Base-by-base conservation (phyloP, 2,888 invertebrate species). In the Andrena hattorfiana region DNA sequence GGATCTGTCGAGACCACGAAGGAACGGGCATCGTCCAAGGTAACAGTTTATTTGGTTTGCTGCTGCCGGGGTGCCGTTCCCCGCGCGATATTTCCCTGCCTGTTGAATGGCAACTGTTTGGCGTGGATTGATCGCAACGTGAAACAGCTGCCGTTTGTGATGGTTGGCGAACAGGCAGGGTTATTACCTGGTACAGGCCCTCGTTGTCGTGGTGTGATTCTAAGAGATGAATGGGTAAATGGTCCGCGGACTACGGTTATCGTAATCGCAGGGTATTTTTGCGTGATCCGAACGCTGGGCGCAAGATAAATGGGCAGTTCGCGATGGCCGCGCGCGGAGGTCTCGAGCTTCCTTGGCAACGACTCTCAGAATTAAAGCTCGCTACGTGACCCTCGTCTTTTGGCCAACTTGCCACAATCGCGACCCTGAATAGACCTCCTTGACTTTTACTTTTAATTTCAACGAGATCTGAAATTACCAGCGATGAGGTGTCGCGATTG, bases 1-100 rank as follows among this genome's bases (percentile, higher is more conserved):
- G 71, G 92, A 93, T 78, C 84, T 92, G 35, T 91, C 92, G 26
- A 87, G 88, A 32, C 81, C 82, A 8, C 67, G 87, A 3, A 82
- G 67, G 16, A 83, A 66, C 6, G 72, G 77, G 6, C 83, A 70
- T 6, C 68, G 85, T 35, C 74, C 87, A 13, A 90, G 90, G 86
- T 91, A 86, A 83, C 42, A 42, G 42, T 42, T 42, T 42, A 42
- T 42, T 42, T 42, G 42, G 42, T 16, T 16, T 16, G 35, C 13
- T 13, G 13, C 42, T 16, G 42, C 42, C 42, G 4, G 42, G 42
- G 42, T 1, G 42, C 42, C 42, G 16, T 16, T 42, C 42, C 42
- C 42, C 42, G 42, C 42, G 4, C 13, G 42, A 42, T 42, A 42
- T 42, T 42, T 42, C 42, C 42, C 42, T 16, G 42, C 42, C 42